phyloP scores from a whole-genome alignment of 2,113 vertebrate species.

The Nycticryphes semicollaris region DNA sequence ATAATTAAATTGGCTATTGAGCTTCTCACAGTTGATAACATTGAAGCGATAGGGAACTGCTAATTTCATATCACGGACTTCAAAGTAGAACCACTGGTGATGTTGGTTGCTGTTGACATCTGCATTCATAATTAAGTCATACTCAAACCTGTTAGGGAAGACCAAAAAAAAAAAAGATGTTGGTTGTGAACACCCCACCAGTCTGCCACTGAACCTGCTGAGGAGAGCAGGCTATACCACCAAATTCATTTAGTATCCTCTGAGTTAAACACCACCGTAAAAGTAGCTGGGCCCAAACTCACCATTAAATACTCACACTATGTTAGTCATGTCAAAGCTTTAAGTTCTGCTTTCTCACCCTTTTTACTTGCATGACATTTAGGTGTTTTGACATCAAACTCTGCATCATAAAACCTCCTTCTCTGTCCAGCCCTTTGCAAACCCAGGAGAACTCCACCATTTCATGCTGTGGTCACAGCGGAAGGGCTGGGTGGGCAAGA shows the following conservation, averaged over 20 bases:
- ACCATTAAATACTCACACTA: not conserved
- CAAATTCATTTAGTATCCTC: not conserved
- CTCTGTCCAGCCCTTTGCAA: not conserved
- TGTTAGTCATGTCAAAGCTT: not conserved
- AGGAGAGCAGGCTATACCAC: not conserved
- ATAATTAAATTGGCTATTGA: constrained; percentile 95
- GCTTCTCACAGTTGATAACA: constrained; percentile 94
- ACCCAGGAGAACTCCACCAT: not conserved
- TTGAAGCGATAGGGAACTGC: constrained; percentile 87
- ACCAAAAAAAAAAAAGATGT: not conserved
- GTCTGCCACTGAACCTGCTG: not conserved
- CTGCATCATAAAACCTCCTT: not conserved
- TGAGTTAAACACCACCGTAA: not conserved
- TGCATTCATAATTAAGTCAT: constrained; percentile 88
- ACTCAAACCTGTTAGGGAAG: constrained; percentile 81
- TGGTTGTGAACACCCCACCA: not conserved
- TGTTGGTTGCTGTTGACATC: constrained; percentile 85
- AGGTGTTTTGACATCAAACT: not conserved
- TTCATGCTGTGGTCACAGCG: fast-evolving
- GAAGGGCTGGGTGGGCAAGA: not conserved
- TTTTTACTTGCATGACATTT: not conserved
- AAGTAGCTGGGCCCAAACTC: not conserved
- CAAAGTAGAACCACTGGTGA: constrained; percentile 94
- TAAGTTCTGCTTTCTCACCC: not conserved
- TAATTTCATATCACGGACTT: constrained; percentile 82